Evolutionary conservation across 1,140 invertebrate genomes (phyloP), one percentile per base, ranked within the genome.

Genomic region (Psix sp.): DNA sequence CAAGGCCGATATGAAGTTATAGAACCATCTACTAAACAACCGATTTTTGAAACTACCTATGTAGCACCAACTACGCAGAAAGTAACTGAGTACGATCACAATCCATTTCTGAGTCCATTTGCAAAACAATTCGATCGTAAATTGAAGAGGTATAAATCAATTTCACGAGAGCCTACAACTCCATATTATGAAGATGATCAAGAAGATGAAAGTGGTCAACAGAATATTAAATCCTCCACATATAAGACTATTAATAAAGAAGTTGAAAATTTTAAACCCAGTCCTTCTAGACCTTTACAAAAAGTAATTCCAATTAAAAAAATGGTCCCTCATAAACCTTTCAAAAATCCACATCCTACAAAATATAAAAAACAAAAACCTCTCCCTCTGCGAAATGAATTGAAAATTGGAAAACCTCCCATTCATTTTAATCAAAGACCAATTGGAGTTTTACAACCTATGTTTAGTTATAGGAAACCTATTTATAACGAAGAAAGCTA

Each of bases 61-160:
- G 5, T 35, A 20, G 7, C 26, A 46, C 26, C 13, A 5, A 68
- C 39, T 10, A 43, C 65, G 7, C 14, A 59, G 9, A 60, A 67
- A 26, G 14, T 10, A 20, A 67, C 68, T 5, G 49, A 52, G 26
- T 76, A 42, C 31, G 67, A 67, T 20, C 60, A 71, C 24, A 76
- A 76, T 56, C 74, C 74, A 54, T 76, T 63, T 49, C 31, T 72
- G 31, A 65, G 68, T 48, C 51, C 49, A 1, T 72, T 46, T 17
- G 67, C 66, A 2, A 42, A 46, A 36, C 46, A 70, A 16, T 68
- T 75, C 35, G 72, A 70, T 33, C 0, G 26, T 0, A 72, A 66
- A 31, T 24, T 68, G 9, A 68, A 67, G 43, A 14, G 74, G 7
- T 72, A 76, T 29, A 29, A 59, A 18, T 3, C 18, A 6, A 46